Base-by-base conservation (phyloP, 2,797 vertebrate genomes). In the Lerista edwardsae region DNA sequence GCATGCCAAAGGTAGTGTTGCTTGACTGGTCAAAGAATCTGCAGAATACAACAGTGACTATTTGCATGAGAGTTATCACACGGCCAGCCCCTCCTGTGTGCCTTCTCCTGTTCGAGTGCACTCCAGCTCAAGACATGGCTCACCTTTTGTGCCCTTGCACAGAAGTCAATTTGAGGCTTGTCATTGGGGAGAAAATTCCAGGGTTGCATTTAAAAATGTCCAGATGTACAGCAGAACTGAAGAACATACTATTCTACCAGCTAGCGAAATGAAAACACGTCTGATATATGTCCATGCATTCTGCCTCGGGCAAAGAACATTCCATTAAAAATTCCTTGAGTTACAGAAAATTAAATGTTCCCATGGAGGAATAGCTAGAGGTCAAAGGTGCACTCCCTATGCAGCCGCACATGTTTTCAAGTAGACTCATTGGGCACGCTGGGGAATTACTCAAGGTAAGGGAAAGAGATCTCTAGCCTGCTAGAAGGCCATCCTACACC, bases 331-430 rank as follows among this genome's bases (percentile, higher is more conserved):
- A 91, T 91, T 91, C 88, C 84, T 94, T 89, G 86, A 90, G 91
- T 92, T 92, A 93, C 79, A 92, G 88, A 92, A 95, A 95, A 95
- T 94, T 92, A 92, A 94, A 90, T 75, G 89, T 88, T 93, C 92
- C 92, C 94, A 89, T 84, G 79, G 91, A 94, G 90, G 84, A 93
- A 92, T 91, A 90, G 89, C 84, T 91, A 78, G 39, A 90, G 92
- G 90, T 93, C 90, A 94, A 91, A 69, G 93, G 93, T 93, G 91
- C 91, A 92, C 85, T 73, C 89, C 88, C 89, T 93, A 88, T 89
- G 83, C 90, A 93, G 85, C 88, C 89, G 89, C 94, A 94, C 85
- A 82, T 94, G 94, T 93, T 95, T 93, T 90, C 92, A 93, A 91
- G n/a, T n/a, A n/a, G n/a, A n/a, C n/a, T n/a, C n/a, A n/a, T n/a